Conservation (phyloP, 2,113 vertebrate genomes). For the Chloropsis hardwickii region DNA sequence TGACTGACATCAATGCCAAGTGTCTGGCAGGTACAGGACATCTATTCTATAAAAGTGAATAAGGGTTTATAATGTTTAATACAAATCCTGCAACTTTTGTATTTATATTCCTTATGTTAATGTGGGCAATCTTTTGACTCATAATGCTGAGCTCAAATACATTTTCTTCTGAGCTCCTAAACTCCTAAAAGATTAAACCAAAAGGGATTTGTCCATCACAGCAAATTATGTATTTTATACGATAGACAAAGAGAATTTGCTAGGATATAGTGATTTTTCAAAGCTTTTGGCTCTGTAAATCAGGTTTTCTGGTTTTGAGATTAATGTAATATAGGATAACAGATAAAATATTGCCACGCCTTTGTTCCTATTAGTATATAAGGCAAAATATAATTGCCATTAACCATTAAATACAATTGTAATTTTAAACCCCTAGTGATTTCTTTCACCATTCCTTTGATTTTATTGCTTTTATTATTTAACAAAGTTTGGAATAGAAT, state of each 20-base stretch:
- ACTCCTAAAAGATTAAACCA: constrained; percentile 45
- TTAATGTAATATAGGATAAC: constrained; percentile 12
- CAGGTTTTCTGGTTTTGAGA: background rate
- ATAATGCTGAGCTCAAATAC: constrained; percentile 12
- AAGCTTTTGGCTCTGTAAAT: constrained; percentile 19
- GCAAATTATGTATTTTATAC: constrained; percentile 60
- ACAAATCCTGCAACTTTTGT: constrained; percentile 26
- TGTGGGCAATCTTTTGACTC: constrained; percentile 24
- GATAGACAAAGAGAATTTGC: constrained; percentile 56
- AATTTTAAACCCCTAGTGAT: background rate
- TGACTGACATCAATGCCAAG: constrained; percentile 4
- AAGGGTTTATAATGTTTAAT: constrained; percentile 4
- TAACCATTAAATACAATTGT: background rate
- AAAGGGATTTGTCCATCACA: constrained; percentile 41
- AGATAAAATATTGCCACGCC: background rate
- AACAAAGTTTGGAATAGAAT: background rate
- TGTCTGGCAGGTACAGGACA: background rate
- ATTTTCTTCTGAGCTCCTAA: constrained; percentile 37
- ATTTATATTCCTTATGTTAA: constrained; percentile 54
- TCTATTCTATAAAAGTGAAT: constrained; percentile 35
- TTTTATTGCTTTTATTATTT: background rate
- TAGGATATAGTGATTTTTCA: constrained; percentile 31
- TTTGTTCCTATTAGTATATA: constrained; percentile 32
- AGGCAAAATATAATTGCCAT: background rate
- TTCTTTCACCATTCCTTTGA: background rate